Percentiles rank a stretch among this genome's conserved stretches.
phyloP scores from a whole-genome alignment of 2,797 vertebrate genomes.

The Eurystomus glaucurus region DNA sequence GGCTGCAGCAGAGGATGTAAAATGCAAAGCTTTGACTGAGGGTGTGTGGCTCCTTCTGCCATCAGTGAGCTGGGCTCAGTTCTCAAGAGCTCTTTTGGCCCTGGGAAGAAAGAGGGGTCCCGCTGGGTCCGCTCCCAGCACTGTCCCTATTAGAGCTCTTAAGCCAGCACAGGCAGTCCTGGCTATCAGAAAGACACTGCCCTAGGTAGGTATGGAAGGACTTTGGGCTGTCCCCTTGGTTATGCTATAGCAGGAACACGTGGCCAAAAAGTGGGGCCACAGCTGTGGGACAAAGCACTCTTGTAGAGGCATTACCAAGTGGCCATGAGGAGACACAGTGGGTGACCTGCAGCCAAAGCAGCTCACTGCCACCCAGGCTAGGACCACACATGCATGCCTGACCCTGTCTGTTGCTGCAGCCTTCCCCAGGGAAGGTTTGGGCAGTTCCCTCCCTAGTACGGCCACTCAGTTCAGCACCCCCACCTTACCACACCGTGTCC shows the following conservation, averaged over 20 bases:
- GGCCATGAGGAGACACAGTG: neutral
- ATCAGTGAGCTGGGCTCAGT: accelerated
- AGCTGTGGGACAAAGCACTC: neutral
- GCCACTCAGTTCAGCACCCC: neutral
- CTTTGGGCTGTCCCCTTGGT: neutral
- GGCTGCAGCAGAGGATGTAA: neutral
- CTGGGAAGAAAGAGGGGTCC: neutral
- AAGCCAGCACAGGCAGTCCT: neutral
- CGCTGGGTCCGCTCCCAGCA: neutral
- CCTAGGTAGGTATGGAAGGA: neutral
- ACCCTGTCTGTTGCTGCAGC: neutral
- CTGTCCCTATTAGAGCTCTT: neutral
- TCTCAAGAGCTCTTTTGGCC: neutral
- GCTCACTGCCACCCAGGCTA: accelerated
- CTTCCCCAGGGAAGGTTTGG: neutral
- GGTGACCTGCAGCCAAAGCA: neutral
- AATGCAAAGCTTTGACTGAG: neutral
- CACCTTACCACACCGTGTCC: neutral
- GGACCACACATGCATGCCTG: accelerated
- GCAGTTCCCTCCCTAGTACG: accelerated
- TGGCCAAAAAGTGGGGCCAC: neutral
- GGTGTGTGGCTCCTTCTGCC: accelerated
- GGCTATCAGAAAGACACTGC: neutral
- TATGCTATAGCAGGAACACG: neutral
- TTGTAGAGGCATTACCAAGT: neutral